Base-by-base conservation (phyloP, 2,797 vertebrate species). In the Syngnathus rostellatus region DNA sequence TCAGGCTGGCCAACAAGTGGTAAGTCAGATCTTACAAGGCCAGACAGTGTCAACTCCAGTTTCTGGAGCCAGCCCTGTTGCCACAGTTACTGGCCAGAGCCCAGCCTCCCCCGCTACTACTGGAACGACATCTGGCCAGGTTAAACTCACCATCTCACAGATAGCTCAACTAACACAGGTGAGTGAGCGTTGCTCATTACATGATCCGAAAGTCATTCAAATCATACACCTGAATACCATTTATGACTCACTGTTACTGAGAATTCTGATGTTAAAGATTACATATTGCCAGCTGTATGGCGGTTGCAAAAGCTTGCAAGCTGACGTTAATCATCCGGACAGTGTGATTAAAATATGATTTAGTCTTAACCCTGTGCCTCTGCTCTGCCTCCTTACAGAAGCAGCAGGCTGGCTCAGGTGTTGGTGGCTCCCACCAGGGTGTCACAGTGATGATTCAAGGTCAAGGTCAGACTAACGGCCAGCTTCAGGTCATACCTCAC, bases 401-500 rank as follows among this genome's bases (percentile, higher is more conserved):
- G 84, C 89, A 88, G 80, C 89, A 89, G 77, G 72, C 79, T 3
- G 78, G 66, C 3, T 69, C 85, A 6, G 75, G 80, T 64, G 83
- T 81, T 5, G 43, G 72, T 6, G 76, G 82, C 21, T 61, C 79
- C 60, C 81, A 83, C 1, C 94, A 97, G 86, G 92, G 95, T 68
- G 87, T 98, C 80, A 98, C 95, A 0, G 95, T 99, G 68, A 95
- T 98, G 86, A 94, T 98, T 84, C 97, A 99, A 86, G 95, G 96
- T 46, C 97, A 98, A 86, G 94, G 97, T 58, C 96, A 98, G 89
- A 97, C 94, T 69, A 93, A 94, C 1, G 96, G 96, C 63, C 96
- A 98, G 77, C 86, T 99, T 72, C 97, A 99, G 83, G 82, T 98
- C 83, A 98, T 99, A 82, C 97, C 97, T 80, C 94, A 94, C 62